Evolutionary conservation across 2,113 vertebrate genomes (phyloP).

Genomic region (Albula goreensis): DNA sequence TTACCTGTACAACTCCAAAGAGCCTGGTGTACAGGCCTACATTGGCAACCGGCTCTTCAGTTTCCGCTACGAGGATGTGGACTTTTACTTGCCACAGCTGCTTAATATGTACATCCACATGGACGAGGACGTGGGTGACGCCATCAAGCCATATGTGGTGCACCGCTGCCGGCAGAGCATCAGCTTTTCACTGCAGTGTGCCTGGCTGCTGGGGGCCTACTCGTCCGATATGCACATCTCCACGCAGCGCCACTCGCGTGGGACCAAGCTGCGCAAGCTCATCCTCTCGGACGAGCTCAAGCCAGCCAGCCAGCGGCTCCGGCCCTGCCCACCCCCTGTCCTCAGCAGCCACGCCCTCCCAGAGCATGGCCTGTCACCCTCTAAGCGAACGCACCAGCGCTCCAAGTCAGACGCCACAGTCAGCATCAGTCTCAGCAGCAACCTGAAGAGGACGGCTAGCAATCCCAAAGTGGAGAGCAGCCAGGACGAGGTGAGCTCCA

Average conservation of each 20-base stretch:
- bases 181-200: constrained; percentile 89
- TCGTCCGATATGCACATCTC: constrained; percentile 98
- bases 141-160: constrained; percentile 95
- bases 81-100: constrained; percentile 92
- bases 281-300: constrained; percentile 94
- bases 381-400: constrained; percentile 94
- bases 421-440: constrained; percentile 89
- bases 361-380: constrained; percentile 82
- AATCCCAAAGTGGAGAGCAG: constrained; percentile 93
- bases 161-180: constrained; percentile 95
- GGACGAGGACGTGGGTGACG: constrained; percentile 93
- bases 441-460: constrained; percentile 92
- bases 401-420: constrained; percentile 94
- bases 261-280: constrained; percentile 87
- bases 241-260: constrained; percentile 88
- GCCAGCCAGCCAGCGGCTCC: constrained; percentile 68
- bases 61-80: constrained; percentile 86
- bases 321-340: constrained; percentile 37
- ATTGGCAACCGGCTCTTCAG: constrained; percentile 93
- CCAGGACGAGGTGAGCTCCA: constrained; percentile 80
- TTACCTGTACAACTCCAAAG: constrained; percentile 94
- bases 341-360: constrained; percentile 6
- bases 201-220: constrained; percentile 89
- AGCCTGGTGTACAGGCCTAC: constrained; percentile 94
- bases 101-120: constrained; percentile 99